Evolutionary conservation across 2,888 invertebrate genomes (phyloP), one percentile per base, ranked within the genome.

Genomic region (Napeogenes sylphis): DNA sequence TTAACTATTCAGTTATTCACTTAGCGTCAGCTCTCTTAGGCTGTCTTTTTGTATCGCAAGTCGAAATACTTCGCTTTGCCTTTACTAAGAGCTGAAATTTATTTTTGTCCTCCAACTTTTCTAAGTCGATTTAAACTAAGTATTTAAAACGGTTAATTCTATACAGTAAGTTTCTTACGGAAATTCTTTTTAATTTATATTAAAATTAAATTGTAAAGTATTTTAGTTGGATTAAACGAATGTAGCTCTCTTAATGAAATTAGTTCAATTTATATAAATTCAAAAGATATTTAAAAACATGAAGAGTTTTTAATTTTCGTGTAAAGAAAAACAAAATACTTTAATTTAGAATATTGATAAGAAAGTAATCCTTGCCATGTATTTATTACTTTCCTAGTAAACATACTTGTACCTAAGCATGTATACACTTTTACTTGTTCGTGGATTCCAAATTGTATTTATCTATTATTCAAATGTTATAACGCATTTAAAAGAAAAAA

Each of bases 1-100:
- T 88, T 89, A 88, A 90, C 87, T 87, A 88, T 89, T 88, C 87
- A 85, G 88, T 89, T 88, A 88, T 87, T 87, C 87, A 87, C 85
- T 87, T 87, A 87, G 80, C 84, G 83, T 83, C 82, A 83, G 83
- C 74, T 81, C 82, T 82, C 78, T 80, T 74, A 70, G 75, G 74
- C 77, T 81, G 83, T 80, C 82, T 85, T 85, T 85, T 87, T 86
- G 85, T 83, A 83, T 86, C 80, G 79, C 72, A 72, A 78, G 70
- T 77, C 74, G 74, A 73, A 79, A 80, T 79, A 75, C 75, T 73
- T 76, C 74, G 74, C 70, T 75, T 83, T 79, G 72, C 69, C 68
- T 66, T 70, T 72, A 68, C 72, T 74, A 59, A 53, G 62, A 67
- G 66, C 70, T 69, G 71, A 74, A 74, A 71, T 70, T 71, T 71